phyloP scores from a whole-genome alignment of 2,797 vertebrate species.

The Pyrocephalus nanus region DNA sequence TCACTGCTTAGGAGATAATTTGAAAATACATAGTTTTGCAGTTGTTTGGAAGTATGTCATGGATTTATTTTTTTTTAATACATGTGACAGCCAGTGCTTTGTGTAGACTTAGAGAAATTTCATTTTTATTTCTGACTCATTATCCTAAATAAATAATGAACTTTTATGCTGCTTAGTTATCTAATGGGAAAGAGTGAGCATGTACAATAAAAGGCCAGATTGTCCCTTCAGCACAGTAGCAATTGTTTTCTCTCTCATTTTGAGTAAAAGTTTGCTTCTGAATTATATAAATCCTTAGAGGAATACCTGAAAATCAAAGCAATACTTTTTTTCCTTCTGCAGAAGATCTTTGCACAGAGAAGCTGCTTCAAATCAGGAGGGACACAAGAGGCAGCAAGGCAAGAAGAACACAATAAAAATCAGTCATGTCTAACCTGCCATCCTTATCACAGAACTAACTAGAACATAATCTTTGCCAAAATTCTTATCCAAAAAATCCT shows the following conservation, averaged over 20 bases:
- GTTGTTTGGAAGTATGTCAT: slow-evolving; percentile 32
- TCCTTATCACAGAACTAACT: not conserved
- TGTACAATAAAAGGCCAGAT: not conserved
- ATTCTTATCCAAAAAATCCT: not conserved
- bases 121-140: slow-evolving; percentile 42
- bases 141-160: slow-evolving; percentile 46
- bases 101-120: not conserved
- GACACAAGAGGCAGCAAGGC: not conserved
- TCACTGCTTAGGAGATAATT: slow-evolving; percentile 46
- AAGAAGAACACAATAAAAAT: not conserved
- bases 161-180: not conserved
- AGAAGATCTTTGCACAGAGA: not conserved
- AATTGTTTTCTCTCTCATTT: not conserved
- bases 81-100: slow-evolving; percentile 1
- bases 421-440: not conserved
- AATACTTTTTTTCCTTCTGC: not conserved
- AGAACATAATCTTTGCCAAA: not conserved
- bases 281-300: not conserved
- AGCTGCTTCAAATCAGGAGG: not conserved
- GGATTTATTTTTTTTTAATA: slow-evolving; percentile 29
- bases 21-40: slow-evolving; percentile 19
- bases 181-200: not conserved
- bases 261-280: not conserved
- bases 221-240: not conserved
- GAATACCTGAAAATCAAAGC: not conserved